Conservation (phyloP, 2,888 invertebrate genomes). For the Orthonychiurus folsomi region DNA sequence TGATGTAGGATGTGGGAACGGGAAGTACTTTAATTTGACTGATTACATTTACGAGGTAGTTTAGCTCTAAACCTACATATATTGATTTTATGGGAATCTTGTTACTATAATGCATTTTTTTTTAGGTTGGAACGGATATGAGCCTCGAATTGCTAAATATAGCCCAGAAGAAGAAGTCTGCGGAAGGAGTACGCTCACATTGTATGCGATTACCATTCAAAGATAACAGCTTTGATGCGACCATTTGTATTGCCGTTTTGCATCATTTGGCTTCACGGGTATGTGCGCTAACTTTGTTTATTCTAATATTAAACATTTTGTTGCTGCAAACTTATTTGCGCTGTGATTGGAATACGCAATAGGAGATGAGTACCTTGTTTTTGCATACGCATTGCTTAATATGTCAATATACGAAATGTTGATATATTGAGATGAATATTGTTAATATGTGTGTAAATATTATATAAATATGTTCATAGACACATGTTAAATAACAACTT, state of each 20-base stretch:
- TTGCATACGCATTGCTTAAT: too few relatives aligned
- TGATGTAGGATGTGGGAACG: slow-evolving; percentile 97
- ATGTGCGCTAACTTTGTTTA: slow-evolving; percentile 32
- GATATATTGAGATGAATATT: too few relatives aligned
- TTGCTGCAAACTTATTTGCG: too few relatives aligned
- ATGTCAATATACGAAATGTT: too few relatives aligned
- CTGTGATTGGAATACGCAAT: too few relatives aligned
- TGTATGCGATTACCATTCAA: slow-evolving; percentile 64
- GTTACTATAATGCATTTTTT: slow-evolving; percentile 32
- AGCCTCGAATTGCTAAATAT: slow-evolving; percentile 59
- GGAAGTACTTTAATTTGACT: slow-evolving; percentile 76
- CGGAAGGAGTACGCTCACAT: slow-evolving; percentile 66
- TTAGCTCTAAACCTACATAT: too few relatives aligned
- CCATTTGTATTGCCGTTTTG: slow-evolving; percentile 89
- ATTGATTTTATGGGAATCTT: slow-evolving; percentile 13
- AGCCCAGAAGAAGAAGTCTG: slow-evolving; percentile 51
- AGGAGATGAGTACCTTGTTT: too few relatives aligned
- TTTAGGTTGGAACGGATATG: slow-evolving; percentile 72
- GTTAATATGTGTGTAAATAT: too few relatives aligned
- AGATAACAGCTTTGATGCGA: slow-evolving; percentile 62
- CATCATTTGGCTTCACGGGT: slow-evolving; percentile 83
- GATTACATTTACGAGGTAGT: slow-evolving; percentile 25
- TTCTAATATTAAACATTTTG: background rate
- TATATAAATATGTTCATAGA: too few relatives aligned
- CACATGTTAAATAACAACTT: background rate